phyloP scores from a whole-genome alignment of 2,797 vertebrate genomes.

The Poecilia velifera region DNA sequence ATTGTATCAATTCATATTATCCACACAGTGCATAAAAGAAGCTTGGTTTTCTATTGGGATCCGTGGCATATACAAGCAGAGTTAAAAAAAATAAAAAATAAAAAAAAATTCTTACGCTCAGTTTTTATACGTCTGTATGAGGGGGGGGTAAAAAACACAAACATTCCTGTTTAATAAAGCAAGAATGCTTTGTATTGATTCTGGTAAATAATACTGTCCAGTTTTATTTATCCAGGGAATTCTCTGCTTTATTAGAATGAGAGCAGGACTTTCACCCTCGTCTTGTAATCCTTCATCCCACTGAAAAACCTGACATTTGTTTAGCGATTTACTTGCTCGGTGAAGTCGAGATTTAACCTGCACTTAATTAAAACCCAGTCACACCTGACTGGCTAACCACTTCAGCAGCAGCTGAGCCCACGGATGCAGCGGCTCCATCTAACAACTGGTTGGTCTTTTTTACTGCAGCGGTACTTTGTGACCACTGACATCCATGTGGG shows the following conservation, averaged over 20 bases:
- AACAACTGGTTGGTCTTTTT: constrained; percentile 42
- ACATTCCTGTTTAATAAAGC: background rate
- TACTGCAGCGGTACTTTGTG: constrained; percentile 25
- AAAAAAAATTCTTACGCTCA: background rate
- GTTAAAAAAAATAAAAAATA: background rate
- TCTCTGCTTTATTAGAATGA: constrained; percentile 29
- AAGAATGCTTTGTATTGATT: constrained; percentile 6
- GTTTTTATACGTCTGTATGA: background rate
- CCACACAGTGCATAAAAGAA: background rate
- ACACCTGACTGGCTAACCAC: constrained; percentile 48
- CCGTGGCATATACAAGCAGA: background rate
- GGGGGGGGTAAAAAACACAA: background rate
- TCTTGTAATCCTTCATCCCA: constrained; percentile 25
- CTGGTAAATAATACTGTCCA: constrained; percentile 13
- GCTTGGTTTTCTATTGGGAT: background rate
- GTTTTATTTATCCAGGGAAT: constrained; percentile 35
- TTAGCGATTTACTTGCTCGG: constrained; percentile 40
- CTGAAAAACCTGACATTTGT: constrained; percentile 49
- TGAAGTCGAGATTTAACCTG: constrained; percentile 43
- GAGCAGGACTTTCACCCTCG: background rate
- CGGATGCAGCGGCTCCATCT: constrained; percentile 31
- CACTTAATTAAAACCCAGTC: constrained; percentile 64
- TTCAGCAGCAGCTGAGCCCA: constrained; percentile 44
- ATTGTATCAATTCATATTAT: constrained; percentile 5
- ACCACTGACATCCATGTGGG: constrained; percentile 9